These are phyloP conservation scores for Temnothorax rugatulus DNA, from an alignment of 2,888 invertebrate species.

Conservation along the genomic window DNA sequence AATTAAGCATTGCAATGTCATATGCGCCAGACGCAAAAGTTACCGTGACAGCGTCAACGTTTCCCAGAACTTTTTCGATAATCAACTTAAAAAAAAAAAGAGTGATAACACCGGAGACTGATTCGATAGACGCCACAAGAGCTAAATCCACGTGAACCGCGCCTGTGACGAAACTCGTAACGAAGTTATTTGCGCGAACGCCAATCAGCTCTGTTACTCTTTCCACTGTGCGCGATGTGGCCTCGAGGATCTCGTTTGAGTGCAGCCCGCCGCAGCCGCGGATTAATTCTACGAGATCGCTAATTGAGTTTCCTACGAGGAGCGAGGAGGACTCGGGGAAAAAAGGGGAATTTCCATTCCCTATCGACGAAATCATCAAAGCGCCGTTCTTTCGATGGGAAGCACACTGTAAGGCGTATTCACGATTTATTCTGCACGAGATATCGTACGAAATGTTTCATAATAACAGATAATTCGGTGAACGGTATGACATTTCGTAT, in stretches of 20 bases:
- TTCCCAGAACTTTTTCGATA: background rate
- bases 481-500: background rate
- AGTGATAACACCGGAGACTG: slow-evolving; percentile 20
- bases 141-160: slow-evolving; percentile 41
- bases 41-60: background rate
- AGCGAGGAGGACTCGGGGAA: background rate
- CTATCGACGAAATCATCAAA: slow-evolving; percentile 14
- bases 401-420: background rate
- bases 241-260: slow-evolving; percentile 45
- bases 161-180: slow-evolving; percentile 44
- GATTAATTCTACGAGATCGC: slow-evolving; percentile 60
- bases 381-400: background rate
- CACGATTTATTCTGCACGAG: slow-evolving; percentile 10
- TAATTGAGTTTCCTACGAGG: slow-evolving; percentile 65
- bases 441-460: background rate
- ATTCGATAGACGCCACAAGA: slow-evolving; percentile 43
- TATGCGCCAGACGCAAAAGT: background rate
- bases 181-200: slow-evolving; percentile 63
- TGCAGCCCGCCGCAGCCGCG: slow-evolving; percentile 26
- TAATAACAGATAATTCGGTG: background rate
- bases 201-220: slow-evolving; percentile 63
- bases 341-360: slow-evolving; percentile 24
- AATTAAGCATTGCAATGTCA: slow-evolving; percentile 8
- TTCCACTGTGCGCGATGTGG: slow-evolving; percentile 37
- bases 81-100: slow-evolving; percentile 21